A percentile compares a stretch with the other conserved stretches of the same genome.
Evolutionary conservation across 2,797 vertebrate genomes (phyloP).

Genomic region (Karalla daura): DNA sequence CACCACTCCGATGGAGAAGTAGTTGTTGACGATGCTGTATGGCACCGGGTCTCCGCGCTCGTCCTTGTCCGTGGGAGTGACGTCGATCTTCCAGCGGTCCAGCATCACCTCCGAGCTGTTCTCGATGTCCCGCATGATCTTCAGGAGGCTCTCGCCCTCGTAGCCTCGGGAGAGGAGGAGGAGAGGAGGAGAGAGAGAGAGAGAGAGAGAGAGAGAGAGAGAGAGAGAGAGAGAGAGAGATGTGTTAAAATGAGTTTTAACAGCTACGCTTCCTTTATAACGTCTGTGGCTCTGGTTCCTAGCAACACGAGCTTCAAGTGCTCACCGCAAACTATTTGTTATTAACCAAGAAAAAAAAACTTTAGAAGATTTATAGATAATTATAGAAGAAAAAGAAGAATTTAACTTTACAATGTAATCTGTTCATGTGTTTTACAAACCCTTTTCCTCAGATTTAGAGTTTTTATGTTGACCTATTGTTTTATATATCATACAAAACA

Average conservation of each 20-base stretch:
- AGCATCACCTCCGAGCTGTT: slow-evolving; percentile 91
- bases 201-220: neutral
- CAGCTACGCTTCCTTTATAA: no score
- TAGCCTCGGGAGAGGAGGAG: slow-evolving; percentile 89
- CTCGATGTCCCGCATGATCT: slow-evolving; percentile 92
- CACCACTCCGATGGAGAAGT: slow-evolving; percentile 97
- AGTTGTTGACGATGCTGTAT: slow-evolving; percentile 96
- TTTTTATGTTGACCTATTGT: no score
- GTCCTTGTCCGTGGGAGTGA: slow-evolving; percentile 91
- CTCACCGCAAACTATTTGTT: no score
- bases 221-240: neutral
- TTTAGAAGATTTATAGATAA: no score
- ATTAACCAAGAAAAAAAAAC: no score
- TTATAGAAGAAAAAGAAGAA: no score
- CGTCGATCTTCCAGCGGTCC: slow-evolving; percentile 95
- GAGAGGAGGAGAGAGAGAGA: neutral
- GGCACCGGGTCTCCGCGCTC: slow-evolving; percentile 95
- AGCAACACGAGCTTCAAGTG: neutral
- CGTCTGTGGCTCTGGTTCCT: no score
- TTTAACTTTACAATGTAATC: no score
- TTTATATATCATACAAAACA: no score
- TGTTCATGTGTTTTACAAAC: no score
- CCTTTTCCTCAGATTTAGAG: no score
- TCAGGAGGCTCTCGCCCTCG: slow-evolving; percentile 93
- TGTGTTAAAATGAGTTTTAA: neutral